A percentile compares a stretch with the other conserved stretches of the same genome.
Evolutionary conservation across 1,140 invertebrate species (phyloP).

Genomic region (Carcinoscorpius rotundicauda): DNA sequence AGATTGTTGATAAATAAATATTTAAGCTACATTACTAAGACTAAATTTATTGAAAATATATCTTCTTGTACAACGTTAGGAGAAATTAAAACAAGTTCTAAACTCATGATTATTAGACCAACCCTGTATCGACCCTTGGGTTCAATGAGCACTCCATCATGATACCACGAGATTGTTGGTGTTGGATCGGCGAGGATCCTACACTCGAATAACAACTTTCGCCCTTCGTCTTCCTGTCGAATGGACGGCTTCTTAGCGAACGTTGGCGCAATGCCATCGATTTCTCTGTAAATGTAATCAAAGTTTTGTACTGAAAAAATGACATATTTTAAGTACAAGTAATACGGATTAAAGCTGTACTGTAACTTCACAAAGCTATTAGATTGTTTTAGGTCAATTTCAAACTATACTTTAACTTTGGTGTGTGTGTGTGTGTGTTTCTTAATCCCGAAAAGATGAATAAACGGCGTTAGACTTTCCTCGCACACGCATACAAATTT

Average conservation of each 20-base stretch:
- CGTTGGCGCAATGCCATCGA: slow-evolving; percentile 87
- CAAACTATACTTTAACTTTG: too few species aligned
- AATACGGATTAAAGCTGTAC: too few species aligned
- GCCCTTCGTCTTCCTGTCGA: slow-evolving; percentile 91
- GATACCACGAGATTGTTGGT: slow-evolving; percentile 82
- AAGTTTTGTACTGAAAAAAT: background rate
- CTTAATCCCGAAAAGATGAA: too few species aligned
- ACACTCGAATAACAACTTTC: slow-evolving; percentile 89
- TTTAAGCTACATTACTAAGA: background rate
- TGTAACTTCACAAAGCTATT: too few species aligned
- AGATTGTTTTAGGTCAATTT: too few species aligned
- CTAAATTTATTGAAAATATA: background rate
- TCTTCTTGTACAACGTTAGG: too few species aligned
- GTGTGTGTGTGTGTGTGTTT: too few species aligned
- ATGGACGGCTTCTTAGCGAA: slow-evolving; percentile 95
- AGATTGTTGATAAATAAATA: background rate
- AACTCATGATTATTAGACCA: background rate
- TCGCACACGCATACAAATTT: too few species aligned
- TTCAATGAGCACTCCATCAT: slow-evolving; percentile 47
- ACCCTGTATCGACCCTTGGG: slow-evolving; percentile 19
- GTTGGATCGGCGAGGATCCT: slow-evolving; percentile 86
- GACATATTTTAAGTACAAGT: background rate
- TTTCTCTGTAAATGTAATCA: slow-evolving; percentile 19
- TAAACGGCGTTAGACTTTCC: too few species aligned
- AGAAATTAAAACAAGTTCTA: too few species aligned